Evolutionary conservation across 2,888 invertebrate genomes (phyloP), one percentile per base, ranked within the genome.

Genomic region (Dolomedes plantarius): DNA sequence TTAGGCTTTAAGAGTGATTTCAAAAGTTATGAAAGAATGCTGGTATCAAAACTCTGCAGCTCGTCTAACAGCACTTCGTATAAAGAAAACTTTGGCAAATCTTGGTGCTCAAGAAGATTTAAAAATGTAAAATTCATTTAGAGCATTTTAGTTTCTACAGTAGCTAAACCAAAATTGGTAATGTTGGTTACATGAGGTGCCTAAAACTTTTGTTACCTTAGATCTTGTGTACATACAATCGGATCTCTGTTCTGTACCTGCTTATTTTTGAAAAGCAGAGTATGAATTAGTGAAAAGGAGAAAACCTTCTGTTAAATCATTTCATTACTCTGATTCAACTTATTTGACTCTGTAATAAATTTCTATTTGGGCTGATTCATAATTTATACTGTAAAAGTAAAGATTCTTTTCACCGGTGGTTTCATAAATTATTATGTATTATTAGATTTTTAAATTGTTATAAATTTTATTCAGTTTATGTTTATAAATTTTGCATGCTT

Each of bases 21-120:
- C 94, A 2, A 97, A 97, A 92, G 94, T 99, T 89, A 98, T 99
- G 97, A 96, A 96, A 91, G 99, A 99, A 91, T 98, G 98, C 91
- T 99, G 99, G 99, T 97, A 97, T 91, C 96, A 96, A 89, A 97
- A 97, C 91, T 97, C 98, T 16, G 96, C 97, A n/a, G 98, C 98
- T 28, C 94, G 99, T 75, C 93, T 99, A 36, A 98, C 98, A 0
- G 98, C 98, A n/a, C 93, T 99, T 78, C 94, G 98, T 90, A 97
- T 99, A 90, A 98, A 98, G 93, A 98, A 98, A 92, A 97, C 98
- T n/a, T 90, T 91, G 32, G 89, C 89, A 36, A 89, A 88, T 68
- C 80, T 89, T 75, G 89, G 87, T 76, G 89, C 89, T 81, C 89
- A 88, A 80, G 89, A 89, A 86, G 89, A 89, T 75, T 67, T 89